phyloP scores from a whole-genome alignment of 2,797 vertebrate species.

The Decapterus maruadsi region DNA sequence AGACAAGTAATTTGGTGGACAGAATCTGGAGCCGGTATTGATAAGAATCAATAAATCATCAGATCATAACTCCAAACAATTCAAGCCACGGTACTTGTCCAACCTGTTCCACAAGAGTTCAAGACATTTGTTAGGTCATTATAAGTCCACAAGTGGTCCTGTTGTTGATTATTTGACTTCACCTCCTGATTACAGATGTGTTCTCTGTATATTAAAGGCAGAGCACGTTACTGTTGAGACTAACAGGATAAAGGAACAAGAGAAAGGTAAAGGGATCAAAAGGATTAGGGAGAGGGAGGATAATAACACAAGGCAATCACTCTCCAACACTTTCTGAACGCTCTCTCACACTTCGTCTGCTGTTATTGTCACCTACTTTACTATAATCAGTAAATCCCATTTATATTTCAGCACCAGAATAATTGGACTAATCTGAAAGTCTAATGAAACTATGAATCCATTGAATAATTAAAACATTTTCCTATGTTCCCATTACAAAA shows the following conservation, averaged over 20 bases:
- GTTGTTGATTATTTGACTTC: neutral
- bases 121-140: neutral
- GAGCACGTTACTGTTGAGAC: neutral
- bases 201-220: neutral
- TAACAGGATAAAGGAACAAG: neutral
- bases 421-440: constrained; percentile 73
- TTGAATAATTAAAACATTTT: constrained; percentile 79
- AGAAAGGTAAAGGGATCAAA: neutral
- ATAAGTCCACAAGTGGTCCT: neutral
- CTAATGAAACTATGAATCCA: constrained; percentile 70
- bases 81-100: too few species aligned
- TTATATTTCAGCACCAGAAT: constrained; percentile 59
- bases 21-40: neutral
- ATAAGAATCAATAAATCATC: neutral
- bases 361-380: constrained; percentile 43
- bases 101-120: neutral
- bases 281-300: neutral
- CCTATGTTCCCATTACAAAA: constrained; percentile 59
- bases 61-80: too few species aligned
- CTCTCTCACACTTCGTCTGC: constrained; percentile 12
- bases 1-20: neutral
- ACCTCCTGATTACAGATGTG: neutral
- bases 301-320: neutral
- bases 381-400: constrained; percentile 53
- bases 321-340: neutral